phyloP scores from a whole-genome alignment of 2,888 invertebrate species.

The Pseudococcus viburni region DNA sequence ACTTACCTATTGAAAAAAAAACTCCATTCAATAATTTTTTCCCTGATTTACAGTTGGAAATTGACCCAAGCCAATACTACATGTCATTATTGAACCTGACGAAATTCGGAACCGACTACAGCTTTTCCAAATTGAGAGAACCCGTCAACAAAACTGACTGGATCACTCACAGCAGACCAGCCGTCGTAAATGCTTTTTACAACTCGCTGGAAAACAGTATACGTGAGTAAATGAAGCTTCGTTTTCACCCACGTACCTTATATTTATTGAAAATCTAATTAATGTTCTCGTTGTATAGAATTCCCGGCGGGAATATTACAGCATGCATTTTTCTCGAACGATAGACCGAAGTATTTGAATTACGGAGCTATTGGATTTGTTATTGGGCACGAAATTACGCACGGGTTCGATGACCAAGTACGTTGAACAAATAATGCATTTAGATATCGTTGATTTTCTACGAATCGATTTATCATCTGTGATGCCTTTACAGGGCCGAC shows the following conservation, averaged over 20 bases:
- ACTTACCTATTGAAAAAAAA: too few relatives aligned
- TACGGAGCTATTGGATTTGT: conserved; percentile 93
- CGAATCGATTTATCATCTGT: background rate
- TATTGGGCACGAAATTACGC: conserved; percentile 93
- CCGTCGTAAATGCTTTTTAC: conserved; percentile 89
- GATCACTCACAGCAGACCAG: conserved; percentile 87
- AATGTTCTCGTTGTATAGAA: conserved; percentile 74
- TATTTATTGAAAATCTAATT: background rate
- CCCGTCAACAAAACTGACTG: conserved; percentile 89
- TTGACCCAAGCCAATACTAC: conserved; percentile 80
- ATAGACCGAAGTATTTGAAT: conserved; percentile 92
- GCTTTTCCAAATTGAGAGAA: conserved; percentile 83
- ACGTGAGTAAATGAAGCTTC: conserved; percentile 76
- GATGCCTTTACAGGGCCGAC: conserved; percentile 78
- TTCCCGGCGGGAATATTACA: conserved; percentile 95
- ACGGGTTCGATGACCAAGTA: conserved; percentile 88
- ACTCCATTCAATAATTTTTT: background rate
- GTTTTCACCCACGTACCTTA: background rate
- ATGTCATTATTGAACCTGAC: conserved; percentile 84
- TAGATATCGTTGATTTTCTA: background rate
- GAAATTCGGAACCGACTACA: conserved; percentile 84
- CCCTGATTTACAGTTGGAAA: conserved; percentile 75
- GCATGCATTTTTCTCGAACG: conserved; percentile 90
- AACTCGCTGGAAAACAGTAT: conserved; percentile 89
- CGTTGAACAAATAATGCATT: conserved; percentile 23